Base-by-base conservation (phyloP, 2,888 invertebrate genomes). In the Andrena hattorfiana region DNA sequence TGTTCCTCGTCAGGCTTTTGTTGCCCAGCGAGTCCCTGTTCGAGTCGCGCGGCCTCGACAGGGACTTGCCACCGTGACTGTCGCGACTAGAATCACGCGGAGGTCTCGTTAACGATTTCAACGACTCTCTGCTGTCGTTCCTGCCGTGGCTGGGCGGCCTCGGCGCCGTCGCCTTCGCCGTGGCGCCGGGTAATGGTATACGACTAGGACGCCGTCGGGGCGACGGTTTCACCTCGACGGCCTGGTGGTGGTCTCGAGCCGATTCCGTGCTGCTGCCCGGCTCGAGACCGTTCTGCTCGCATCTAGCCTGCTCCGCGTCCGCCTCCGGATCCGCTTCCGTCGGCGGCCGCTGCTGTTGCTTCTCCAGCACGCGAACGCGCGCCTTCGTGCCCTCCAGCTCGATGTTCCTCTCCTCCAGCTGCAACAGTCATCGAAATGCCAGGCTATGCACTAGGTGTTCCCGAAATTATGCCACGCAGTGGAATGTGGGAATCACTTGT, bases 371-470 rank as follows among this genome's bases (percentile, higher is more conserved):
- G n/a, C 97, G 95, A 77, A 97, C 95, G 77, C 96, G 96, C 0
- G 97, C 97, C 84, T 96, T 95, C 20, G 97, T 97, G n/a, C 97
- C 97, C 94, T 97, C 97, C 90, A 97, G 91, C 93, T 98, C 97
- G 89, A 97, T 97, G 91, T 96, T 97, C 92, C 97, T 96, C 94
- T 98, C 97, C 94, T 97, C 97, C 89, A 98, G 94, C 97, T 98
- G 95, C 20, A 93, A 94, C 8, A 20, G 2, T 6, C 2, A 20
- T 26, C 2, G 20, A 10, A 0, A 16, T 8, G 7, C 28, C 23
- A 59, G 16, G 23, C 32, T 63, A 30, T 30, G n/a, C 8, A 16
- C 7, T 59, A 2, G 28, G 4, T 42, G 16, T 16, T 42, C 42
- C 16, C 42, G 42, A 28, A 16, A 30, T 59, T 28, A 59, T 28